Evolutionary conservation across 2,888 invertebrate genomes (phyloP).

Genomic region (Eupithecia pulchellata): DNA sequence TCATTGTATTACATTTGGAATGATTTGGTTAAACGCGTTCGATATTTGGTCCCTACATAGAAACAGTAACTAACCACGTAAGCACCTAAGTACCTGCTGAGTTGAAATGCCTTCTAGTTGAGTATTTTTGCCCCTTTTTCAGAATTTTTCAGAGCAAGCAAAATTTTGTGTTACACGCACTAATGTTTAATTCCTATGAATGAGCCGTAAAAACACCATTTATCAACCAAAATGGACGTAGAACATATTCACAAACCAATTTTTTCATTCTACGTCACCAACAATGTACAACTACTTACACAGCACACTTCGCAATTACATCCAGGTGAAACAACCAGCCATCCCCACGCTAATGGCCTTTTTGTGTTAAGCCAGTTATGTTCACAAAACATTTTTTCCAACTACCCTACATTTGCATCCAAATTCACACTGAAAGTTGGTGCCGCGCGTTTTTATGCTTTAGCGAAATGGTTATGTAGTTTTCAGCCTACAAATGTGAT

Average conservation of each 20-base stretch:
- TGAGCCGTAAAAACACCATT: not conserved
- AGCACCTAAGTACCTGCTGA: too few species aligned
- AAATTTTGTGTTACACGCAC: too few species aligned
- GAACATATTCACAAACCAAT: not conserved
- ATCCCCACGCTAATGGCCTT: conserved; percentile 61
- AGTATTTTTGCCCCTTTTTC: too few species aligned
- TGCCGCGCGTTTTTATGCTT: conserved; percentile 41
- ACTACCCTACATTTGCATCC: conserved; percentile 41
- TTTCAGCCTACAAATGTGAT: conserved; percentile 2
- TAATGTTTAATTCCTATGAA: too few species aligned
- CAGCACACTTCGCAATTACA: conserved; percentile 49
- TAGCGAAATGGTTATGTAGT: conserved; percentile 44
- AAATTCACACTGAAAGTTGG: conserved; percentile 46
- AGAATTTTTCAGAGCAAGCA: too few species aligned
- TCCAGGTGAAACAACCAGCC: conserved; percentile 39
- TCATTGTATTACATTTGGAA: not conserved
- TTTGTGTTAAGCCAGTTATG: conserved; percentile 63
- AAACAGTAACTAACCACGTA: not conserved
- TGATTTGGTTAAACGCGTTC: not conserved
- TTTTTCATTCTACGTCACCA: conserved; percentile 5
- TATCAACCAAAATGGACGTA: not conserved
- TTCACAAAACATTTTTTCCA: conserved; percentile 44
- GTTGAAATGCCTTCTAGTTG: too few species aligned
- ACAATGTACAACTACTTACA: conserved; percentile 11
- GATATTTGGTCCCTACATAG: not conserved